Evolutionary conservation across 2,888 invertebrate genomes (phyloP).

Genomic region (Erebia epiphron): DNA sequence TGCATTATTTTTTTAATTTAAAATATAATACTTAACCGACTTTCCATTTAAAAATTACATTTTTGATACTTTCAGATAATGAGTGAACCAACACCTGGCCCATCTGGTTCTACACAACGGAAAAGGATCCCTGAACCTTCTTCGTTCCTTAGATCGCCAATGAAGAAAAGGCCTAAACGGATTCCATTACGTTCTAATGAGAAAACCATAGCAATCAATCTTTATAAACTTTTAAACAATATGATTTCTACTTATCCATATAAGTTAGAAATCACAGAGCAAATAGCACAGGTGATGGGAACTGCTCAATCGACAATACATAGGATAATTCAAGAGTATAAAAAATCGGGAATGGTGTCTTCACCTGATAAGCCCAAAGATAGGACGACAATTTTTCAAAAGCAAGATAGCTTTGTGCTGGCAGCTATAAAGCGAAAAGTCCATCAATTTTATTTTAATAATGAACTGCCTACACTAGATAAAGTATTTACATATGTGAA

Average conservation of each 20-base stretch:
- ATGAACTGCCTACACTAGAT: neutral
- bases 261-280: neutral
- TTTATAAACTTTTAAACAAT: neutral
- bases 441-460: neutral
- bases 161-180: neutral
- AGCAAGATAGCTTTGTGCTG: neutral
- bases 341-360: too few species aligned
- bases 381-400: too few species aligned
- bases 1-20: too few species aligned
- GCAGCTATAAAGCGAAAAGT: neutral
- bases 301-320: too few species aligned
- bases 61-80: neutral
- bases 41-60: neutral
- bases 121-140: neutral
- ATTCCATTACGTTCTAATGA: neutral
- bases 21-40: too few species aligned
- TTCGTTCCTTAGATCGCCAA: neutral
- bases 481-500: too few species aligned
- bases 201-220: neutral
- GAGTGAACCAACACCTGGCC: neutral
- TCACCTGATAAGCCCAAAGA: too few species aligned
- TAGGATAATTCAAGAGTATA: too few species aligned
- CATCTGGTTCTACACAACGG: neutral
- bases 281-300: too few species aligned
- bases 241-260: neutral